Evolutionary conservation across 2,888 invertebrate species (phyloP).

Genomic region (Tryphoninae sp.): DNA sequence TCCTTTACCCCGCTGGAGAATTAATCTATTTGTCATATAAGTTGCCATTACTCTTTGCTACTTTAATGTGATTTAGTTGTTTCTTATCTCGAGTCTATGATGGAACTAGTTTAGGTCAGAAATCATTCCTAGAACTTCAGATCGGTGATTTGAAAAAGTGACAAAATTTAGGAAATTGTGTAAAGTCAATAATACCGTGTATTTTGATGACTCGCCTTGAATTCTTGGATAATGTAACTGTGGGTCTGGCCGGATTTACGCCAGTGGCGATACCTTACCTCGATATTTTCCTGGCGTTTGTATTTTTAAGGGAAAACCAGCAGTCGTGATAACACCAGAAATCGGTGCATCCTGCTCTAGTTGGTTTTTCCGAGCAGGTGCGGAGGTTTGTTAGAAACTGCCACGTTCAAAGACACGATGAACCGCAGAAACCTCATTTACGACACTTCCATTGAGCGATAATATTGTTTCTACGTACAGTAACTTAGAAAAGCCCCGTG

Average conservation of each 20-base stretch:
- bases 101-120: no score
- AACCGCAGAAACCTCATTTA: slow-evolving; percentile 44
- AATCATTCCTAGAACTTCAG: no score
- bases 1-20: slow-evolving; percentile 43
- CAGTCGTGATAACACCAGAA: slow-evolving; percentile 9
- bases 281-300: slow-evolving; percentile 13
- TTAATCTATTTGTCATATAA: slow-evolving; percentile 73
- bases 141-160: no score
- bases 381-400: neutral
- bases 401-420: slow-evolving; percentile 5
- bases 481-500: slow-evolving; percentile 41
- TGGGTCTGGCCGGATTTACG: neutral
- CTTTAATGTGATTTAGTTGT: slow-evolving; percentile 38
- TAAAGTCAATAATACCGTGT: no score
- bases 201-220: no score
- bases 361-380: neutral
- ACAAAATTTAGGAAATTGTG: no score
- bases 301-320: slow-evolving; percentile 45
- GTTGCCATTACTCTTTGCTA: slow-evolving; percentile 63
- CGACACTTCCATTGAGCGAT: slow-evolving; percentile 40
- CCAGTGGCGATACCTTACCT: neutral
- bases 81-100: slow-evolving; percentile 27
- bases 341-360: neutral
- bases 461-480: slow-evolving; percentile 52
- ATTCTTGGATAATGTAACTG: neutral